Evolutionary conservation across 2,888 invertebrate genomes (phyloP), one percentile per base, ranked within the genome.

Genomic region (Carcina quercana): DNA sequence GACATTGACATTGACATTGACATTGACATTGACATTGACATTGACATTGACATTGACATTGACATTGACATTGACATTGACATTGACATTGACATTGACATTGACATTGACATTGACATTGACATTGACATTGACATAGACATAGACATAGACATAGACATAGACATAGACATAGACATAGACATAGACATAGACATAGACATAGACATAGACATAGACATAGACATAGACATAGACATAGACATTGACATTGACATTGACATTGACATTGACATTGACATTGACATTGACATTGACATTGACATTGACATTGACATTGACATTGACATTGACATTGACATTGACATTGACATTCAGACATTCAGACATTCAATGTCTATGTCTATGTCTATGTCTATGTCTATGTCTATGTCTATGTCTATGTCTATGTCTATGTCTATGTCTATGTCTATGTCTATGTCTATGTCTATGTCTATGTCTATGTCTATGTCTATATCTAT

Each of bases 131-230:
- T 28, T 28, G 32, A 36, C 25, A 36, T 28, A 30, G 32, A 36
- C 25, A 36, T 28, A 30, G 32, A 36, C 25, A 36, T 28, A 30
- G 32, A 36, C 25, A 36, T 28, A 30, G 32, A 36, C 25, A 36
- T 28, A 30, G 32, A 36, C 25, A 36, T 28, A 30, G 32, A 36
- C 25, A 36, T 28, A 30, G 32, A 36, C 25, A 36, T 28, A 30
- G 32, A 36, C 25, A 36, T 28, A 30, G 32, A 36, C 25, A 36
- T 28, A 30, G 32, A 36, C 25, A 36, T 28, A 30, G 32, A 36
- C 25, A 36, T 28, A 30, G 32, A 36, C 25, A 36, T 28, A 30
- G 32, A 36, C 25, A 36, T 28, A 30, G 32, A 36, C 25, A 36
- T 28, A 30, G 32, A 36, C 25, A 36, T 28, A 30, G 32, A 36